Base-by-base conservation (phyloP, 2,797 vertebrate genomes). In the Gorsachius magnificus region DNA sequence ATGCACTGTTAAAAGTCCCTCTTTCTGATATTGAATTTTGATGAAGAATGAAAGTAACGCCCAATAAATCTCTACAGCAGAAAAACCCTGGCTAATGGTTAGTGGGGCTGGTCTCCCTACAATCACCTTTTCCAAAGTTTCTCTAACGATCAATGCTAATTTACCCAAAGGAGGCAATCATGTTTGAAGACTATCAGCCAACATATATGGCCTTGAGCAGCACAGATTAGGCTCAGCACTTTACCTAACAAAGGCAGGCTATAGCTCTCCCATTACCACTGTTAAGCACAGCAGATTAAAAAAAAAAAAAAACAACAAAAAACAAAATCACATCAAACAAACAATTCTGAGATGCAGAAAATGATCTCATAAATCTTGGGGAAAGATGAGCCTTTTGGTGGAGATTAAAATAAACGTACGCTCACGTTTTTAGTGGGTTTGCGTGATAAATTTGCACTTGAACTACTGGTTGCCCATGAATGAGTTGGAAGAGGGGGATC, bases 141-240 rank as follows among this genome's bases (percentile, higher is more conserved):
- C 58, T 22, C 33, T 31, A 29, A 53, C 0, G 28, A 29, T 33
- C 26, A 28, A 9, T 17, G 31, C 5, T 45, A 14, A 56, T 56
- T 69, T 19, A n/a, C 17, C 36, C 20, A 22, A 19, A 60, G 12
- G 33, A 38, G 36, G 19, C 3, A 0, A 70, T 56, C 36, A 92
- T 15, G 81, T 92, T 90, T 91, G 87, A 95, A 94, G 87, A 95
- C 74, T 60, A 75, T 81, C 58, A 81, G 60, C 63, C 61, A 5
- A 61, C 33, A 38, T n/a, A 16, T 33, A 65, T 4, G 28, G 60
- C 80, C 90, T 69, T 53, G 18, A 75, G 65, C 65, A 72, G 82
- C 80, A 71, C 19, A 78, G 61, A 48, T 31, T 18, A 8, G 33
- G 66, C 72, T 89, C 71, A 72, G 92, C 85, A 63, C 69, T 96